Conservation (phyloP, 2,797 vertebrate genomes). For the Gobionotothen gibberifrons region DNA sequence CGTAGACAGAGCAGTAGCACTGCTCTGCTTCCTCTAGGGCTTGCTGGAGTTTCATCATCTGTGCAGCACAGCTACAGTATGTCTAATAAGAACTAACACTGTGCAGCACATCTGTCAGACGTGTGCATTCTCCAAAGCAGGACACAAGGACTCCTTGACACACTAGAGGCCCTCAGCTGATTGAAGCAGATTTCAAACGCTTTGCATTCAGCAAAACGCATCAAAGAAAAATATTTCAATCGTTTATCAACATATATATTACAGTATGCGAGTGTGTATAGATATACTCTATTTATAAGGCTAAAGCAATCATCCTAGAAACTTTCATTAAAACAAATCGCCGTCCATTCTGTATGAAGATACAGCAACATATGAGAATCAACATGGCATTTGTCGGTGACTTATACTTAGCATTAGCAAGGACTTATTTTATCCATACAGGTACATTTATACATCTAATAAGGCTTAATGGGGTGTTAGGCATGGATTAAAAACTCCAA, state of each 20-base stretch:
- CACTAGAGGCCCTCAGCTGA: slow-evolving; percentile 27
- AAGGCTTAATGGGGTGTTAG: slow-evolving; percentile 54
- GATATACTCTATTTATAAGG: slow-evolving; percentile 29
- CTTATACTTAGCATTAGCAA: slow-evolving; percentile 43
- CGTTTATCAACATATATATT: slow-evolving; percentile 33
- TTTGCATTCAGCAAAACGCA: slow-evolving; percentile 45
- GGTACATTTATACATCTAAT: slow-evolving; percentile 58
- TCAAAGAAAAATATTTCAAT: slow-evolving; percentile 30
- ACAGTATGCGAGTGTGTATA: background rate
- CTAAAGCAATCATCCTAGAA: background rate
- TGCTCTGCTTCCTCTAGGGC: slow-evolving; percentile 55
- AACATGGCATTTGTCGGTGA: slow-evolving; percentile 33
- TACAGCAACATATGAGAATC: slow-evolving; percentile 19
- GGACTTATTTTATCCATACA: slow-evolving; percentile 47
- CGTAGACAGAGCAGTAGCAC: slow-evolving; percentile 51
- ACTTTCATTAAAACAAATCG: slow-evolving; percentile 19
- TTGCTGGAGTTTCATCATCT: slow-evolving; percentile 64
- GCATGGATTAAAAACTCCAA: slow-evolving; percentile 56
- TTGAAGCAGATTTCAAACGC: slow-evolving; percentile 56
- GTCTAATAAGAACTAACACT: slow-evolving; percentile 64
- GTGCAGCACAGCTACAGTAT: slow-evolving; percentile 32
- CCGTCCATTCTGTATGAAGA: background rate
- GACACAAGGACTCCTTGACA: slow-evolving; percentile 40
- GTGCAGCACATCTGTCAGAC: slow-evolving; percentile 60
- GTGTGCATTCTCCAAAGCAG: slow-evolving; percentile 41